phyloP scores from a whole-genome alignment of 2,797 vertebrate genomes.

The Lutjanus campechanus region DNA sequence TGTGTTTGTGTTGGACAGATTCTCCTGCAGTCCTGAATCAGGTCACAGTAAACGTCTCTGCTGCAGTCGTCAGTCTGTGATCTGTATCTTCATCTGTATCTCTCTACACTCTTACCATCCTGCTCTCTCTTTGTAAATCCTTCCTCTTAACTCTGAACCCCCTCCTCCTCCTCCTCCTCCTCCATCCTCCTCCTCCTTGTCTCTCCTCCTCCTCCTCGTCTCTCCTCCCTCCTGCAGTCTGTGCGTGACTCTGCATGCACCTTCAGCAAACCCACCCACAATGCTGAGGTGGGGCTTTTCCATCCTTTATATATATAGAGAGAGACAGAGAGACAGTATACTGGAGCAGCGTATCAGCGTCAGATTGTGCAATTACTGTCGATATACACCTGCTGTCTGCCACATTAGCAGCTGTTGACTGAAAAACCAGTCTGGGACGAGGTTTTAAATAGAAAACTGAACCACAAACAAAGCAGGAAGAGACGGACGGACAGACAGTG shows the following conservation, averaged over 20 bases:
- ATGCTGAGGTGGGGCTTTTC: conserved; percentile 60
- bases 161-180: background rate
- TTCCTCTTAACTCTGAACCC: background rate
- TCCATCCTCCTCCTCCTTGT: background rate
- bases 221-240: conserved; percentile 59
- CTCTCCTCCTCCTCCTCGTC: background rate
- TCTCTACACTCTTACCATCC: background rate
- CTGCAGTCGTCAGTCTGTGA: conserved; percentile 26
- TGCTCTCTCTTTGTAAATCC: conserved; percentile 32
- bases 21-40: background rate
- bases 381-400: background rate
- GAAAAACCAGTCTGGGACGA: background rate
- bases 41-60: background rate
- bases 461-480: background rate
- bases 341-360: conserved; percentile 13
- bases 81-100: conserved; percentile 9
- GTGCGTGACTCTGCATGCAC: conserved; percentile 73
- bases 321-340: background rate
- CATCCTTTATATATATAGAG: conserved; percentile 12
- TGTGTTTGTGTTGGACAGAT: background rate
- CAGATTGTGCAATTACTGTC: background rate
- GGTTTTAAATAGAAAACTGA: background rate
- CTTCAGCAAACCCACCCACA: conserved; percentile 45
- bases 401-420: background rate
- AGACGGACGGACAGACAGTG: background rate